Conservation (phyloP, 1,140 invertebrate species). For the Halesus radiatus region DNA sequence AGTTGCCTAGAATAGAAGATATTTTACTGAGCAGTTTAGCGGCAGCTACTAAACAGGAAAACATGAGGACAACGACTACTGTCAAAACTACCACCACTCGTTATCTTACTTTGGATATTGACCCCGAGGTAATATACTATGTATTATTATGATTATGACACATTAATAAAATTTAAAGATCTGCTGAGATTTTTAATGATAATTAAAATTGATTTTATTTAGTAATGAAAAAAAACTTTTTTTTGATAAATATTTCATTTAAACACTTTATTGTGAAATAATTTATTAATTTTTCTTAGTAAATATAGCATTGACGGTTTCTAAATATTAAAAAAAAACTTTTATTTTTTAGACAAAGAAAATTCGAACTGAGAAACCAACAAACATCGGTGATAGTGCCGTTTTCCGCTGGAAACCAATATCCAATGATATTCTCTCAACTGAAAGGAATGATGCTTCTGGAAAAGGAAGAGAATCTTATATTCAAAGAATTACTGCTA, state of each 20-base stretch:
- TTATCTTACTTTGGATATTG: constrained; percentile 72
- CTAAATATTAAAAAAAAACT: too few relatives aligned
- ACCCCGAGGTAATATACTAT: constrained; percentile 70
- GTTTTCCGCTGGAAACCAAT: constrained; percentile 70
- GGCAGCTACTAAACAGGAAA: constrained; percentile 69
- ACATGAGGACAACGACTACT: constrained; percentile 67
- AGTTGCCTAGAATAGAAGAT: constrained; percentile 70
- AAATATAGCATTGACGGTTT: too few relatives aligned
- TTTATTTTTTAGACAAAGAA: constrained; percentile 69
- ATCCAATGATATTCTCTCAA: constrained; percentile 61
- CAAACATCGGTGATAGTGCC: constrained; percentile 62
- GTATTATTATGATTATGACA: too few relatives aligned
- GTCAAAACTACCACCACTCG: constrained; percentile 68
- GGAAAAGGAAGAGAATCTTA: constrained; percentile 65
- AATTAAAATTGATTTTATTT: too few relatives aligned
- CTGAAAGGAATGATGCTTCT: constrained; percentile 22
- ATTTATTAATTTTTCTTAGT: too few relatives aligned
- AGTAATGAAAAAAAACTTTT: too few relatives aligned
- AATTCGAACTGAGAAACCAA: constrained; percentile 68
- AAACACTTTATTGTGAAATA: too few relatives aligned
- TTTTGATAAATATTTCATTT: too few relatives aligned
- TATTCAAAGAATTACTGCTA: constrained; percentile 65
- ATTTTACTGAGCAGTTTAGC: constrained; percentile 71
- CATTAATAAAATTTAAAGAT: too few relatives aligned
- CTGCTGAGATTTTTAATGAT: too few relatives aligned